Conservation (phyloP, 1,140 invertebrate species). For the Heliothis subflexa region DNA sequence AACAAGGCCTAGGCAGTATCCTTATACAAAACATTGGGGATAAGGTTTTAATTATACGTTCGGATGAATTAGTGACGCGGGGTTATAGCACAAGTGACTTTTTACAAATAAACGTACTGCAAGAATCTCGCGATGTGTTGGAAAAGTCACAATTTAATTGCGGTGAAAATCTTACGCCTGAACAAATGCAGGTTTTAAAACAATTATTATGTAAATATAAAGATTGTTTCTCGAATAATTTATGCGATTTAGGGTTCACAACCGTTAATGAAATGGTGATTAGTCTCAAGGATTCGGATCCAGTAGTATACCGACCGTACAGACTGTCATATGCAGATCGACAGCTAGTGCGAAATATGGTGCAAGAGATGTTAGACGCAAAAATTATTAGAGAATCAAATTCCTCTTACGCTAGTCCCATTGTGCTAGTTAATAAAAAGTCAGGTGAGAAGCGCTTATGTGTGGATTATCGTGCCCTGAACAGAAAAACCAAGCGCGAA, state of each 20-base stretch:
- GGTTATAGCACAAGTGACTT: neutral
- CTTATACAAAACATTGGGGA: neutral
- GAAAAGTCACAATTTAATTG: neutral
- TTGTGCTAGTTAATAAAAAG: neutral
- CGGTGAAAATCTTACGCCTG: neutral
- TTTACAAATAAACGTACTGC: neutral
- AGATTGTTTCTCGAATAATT: neutral
- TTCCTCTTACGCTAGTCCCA: neutral
- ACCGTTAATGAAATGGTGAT: neutral
- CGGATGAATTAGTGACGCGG: neutral
- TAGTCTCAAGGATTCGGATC: neutral
- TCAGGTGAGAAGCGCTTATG: neutral
- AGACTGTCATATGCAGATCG: neutral
- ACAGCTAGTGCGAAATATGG: neutral
- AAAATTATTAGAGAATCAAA: neutral
- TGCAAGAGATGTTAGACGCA: neutral
- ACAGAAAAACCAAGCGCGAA: neutral
- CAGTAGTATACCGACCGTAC: neutral
- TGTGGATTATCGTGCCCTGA: neutral
- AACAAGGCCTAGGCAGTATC: neutral
- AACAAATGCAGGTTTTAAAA: neutral
- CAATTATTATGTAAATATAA: neutral
- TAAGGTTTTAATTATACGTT: neutral
- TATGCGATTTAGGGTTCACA: neutral
- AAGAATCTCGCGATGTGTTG: neutral